Evolutionary conservation across 64 coral and sea anemone species (phyloP).

Genomic region (Dendronephthya gigantea): DNA sequence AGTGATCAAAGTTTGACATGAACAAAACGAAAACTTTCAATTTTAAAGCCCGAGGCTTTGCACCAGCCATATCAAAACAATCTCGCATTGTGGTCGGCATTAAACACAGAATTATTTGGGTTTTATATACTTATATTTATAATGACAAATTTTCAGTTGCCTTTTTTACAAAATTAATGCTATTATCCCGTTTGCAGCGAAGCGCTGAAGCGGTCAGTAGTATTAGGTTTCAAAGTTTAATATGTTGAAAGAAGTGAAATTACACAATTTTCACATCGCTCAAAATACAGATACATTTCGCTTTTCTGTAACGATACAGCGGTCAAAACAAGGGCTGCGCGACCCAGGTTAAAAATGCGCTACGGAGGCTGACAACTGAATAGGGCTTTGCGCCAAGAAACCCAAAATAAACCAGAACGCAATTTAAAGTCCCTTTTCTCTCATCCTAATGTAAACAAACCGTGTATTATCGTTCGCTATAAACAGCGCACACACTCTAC

Average conservation of each 20-base stretch:
- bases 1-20: background rate
- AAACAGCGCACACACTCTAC: background rate
- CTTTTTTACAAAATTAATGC: background rate
- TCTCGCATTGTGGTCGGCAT: background rate
- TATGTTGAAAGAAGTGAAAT: slow-evolving; percentile 2
- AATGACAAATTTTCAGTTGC: background rate
- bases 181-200: background rate
- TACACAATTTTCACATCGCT: background rate
- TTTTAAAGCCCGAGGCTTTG: background rate
- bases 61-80: background rate
- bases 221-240: slow-evolving; percentile 3
- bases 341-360: background rate
- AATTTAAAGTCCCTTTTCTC: background rate
- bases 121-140: background rate
- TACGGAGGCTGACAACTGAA: background rate
- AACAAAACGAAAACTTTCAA: background rate
- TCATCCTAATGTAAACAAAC: background rate
- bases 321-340: background rate
- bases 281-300: background rate
- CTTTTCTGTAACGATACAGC: background rate
- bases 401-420: background rate
- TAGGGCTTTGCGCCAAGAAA: background rate
- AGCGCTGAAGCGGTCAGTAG: background rate
- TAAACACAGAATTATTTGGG: background rate
- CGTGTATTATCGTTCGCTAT: background rate